Percentiles rank a stretch among this genome's conserved stretches.
Conservation (phyloP, 2,797 vertebrate species). For the Syndactyla subalaris region DNA sequence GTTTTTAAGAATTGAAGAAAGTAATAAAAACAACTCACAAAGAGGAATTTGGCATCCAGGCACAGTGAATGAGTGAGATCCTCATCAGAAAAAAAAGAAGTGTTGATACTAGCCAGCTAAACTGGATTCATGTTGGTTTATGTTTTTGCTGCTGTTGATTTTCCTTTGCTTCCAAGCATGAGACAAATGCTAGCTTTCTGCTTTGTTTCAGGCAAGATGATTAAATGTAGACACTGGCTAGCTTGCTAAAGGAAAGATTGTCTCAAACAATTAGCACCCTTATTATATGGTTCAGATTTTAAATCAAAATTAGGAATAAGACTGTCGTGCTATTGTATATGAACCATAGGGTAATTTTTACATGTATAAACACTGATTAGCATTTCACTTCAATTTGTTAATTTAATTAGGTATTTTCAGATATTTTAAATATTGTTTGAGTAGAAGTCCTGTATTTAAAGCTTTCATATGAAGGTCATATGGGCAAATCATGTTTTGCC, state of each 20-base stretch:
- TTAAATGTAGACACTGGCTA: constrained; percentile 16
- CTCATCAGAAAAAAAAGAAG: constrained; percentile 49
- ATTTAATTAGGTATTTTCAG: constrained; percentile 67
- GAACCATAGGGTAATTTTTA: constrained; percentile 26
- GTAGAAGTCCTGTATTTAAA: constrained; percentile 70
- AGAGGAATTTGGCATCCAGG: constrained; percentile 12
- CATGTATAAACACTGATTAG: constrained; percentile 68
- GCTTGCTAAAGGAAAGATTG: constrained; percentile 13
- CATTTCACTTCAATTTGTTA: constrained; percentile 64
- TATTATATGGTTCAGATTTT: constrained; percentile 50
- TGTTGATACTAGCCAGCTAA: constrained; percentile 25
- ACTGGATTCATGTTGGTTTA: not conserved
- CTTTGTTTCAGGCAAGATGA: constrained; percentile 43
- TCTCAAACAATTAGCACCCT: constrained; percentile 15
- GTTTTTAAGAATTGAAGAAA: constrained; percentile 63
- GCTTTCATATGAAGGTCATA: constrained; percentile 81
- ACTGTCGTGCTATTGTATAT: constrained; percentile 16
- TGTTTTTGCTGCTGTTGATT: constrained; percentile 27
- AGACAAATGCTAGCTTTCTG: constrained; percentile 33
- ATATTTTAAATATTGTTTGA: constrained; percentile 61
- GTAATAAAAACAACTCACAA: constrained; percentile 54
- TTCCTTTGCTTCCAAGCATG: constrained; percentile 24
- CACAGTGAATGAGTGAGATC: not conserved
- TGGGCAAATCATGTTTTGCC: constrained; percentile 89
- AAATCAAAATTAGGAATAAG: constrained; percentile 61